Base-by-base conservation (phyloP, 2,113 vertebrate species). In the Xenus cinereus region DNA sequence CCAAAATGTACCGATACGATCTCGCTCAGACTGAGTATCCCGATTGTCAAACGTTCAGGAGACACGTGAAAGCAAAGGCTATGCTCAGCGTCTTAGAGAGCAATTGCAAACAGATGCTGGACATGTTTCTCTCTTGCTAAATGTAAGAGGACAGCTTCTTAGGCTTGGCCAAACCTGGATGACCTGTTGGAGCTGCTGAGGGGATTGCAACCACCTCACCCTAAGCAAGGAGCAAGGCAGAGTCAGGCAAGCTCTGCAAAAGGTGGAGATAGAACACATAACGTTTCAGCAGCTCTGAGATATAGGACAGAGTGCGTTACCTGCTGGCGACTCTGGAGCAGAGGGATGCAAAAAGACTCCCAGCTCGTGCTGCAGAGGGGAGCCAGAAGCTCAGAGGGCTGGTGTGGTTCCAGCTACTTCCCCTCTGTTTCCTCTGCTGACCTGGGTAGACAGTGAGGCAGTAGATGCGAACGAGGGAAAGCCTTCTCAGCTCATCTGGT, bases 61-160 rank as follows among this genome's bases (percentile, higher is more conserved):
- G 75, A 73, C 33, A 23, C 1, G 1, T 1, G 2, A 87, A 73
- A 69, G 41, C 27, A 80, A 64, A 69, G n/a, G 7, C 82, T 43
- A 4, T 1, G 14, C 62, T 87, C 5, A 3, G 26, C 24, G 4
- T 82, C 82, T 80, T 5, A 26, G n/a, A 75, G n/a, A 59, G 71
- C 92, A 93, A 83, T 88, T 90, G 48, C 72, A 90, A 85, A 85
- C 92, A 96, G 88, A 95, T 93, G 95, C 27, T 54, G 39, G 62
- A 26, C 4, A 1, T 56, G 28, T 79, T 91, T 28, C 45, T 76
- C 30, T 84, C 78, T 48, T 48, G 14, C 51, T 89, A 96, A 95
- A 94, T 89, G 11, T 51, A 89, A 91, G 48, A 93, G 77, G 81
- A 96, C 84, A 92, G 80, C 18, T 75, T 87, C 91, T 81, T 37